Conservation (phyloP, 2,797 vertebrate species). For the Hybognathus amarus region DNA sequence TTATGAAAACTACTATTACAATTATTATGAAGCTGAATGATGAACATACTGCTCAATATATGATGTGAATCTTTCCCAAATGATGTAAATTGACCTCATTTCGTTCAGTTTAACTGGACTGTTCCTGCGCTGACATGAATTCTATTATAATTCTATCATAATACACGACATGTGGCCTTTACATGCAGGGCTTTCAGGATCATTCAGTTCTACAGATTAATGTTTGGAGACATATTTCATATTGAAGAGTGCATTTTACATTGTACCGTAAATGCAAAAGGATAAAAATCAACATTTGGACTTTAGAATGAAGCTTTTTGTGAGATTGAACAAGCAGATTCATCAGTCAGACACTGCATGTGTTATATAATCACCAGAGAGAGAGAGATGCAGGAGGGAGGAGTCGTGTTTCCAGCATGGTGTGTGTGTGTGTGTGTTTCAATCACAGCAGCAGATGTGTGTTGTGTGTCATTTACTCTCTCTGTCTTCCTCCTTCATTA, state of each 20-base stretch:
- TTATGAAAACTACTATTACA: too few relatives aligned
- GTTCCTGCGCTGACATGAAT: background rate
- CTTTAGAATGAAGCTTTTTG: background rate
- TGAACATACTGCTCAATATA: background rate
- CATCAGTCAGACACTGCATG: background rate
- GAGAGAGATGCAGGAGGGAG: background rate
- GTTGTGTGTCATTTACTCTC: background rate
- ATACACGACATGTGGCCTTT: background rate
- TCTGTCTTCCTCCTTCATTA: background rate
- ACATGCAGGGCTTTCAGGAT: background rate
- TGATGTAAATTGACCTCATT: background rate
- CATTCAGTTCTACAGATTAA: too few relatives aligned
- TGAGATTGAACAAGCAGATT: background rate
- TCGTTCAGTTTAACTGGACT: background rate
- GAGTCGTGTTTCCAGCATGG: background rate
- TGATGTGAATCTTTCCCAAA: background rate
- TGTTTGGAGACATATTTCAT: background rate
- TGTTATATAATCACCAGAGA: slow-evolving; percentile 12
- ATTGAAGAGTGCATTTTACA: background rate
- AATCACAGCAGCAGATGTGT: slow-evolving; percentile 22
- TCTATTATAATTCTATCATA: background rate
- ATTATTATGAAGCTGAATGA: background rate
- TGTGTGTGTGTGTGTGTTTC: background rate
- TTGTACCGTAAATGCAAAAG: background rate
- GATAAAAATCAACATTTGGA: background rate